Evolutionary conservation across 1,140 invertebrate genomes (phyloP).

Genomic region (Neotoxoptera formosana): DNA sequence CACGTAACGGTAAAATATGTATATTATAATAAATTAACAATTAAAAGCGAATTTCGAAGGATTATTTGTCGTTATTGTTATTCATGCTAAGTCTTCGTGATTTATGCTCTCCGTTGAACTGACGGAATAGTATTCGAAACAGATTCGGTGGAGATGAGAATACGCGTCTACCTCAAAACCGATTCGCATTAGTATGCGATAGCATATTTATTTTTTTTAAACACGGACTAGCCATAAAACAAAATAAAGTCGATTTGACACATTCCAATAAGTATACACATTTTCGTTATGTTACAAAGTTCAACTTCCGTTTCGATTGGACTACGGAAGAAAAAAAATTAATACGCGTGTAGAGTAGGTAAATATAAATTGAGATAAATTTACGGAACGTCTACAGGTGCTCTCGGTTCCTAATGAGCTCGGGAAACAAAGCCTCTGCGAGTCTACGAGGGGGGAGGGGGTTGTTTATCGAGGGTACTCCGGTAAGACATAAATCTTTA

Average conservation of each 20-base stretch:
- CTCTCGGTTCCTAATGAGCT: slow-evolving; percentile 33
- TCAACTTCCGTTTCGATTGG: background rate
- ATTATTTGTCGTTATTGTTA: background rate
- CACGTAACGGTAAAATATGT: background rate
- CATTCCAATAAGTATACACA: background rate
- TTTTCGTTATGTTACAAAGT: background rate
- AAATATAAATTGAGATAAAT: slow-evolving; percentile 53
- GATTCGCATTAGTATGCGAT: slow-evolving; percentile 26
- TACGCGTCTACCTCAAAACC: background rate
- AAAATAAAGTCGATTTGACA: slow-evolving; percentile 22
- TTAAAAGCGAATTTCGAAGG: background rate
- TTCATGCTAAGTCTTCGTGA: background rate
- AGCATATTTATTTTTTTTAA: background rate
- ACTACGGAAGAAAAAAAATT: background rate
- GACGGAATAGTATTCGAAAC: background rate
- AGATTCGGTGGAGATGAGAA: background rate
- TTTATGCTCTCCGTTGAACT: background rate
- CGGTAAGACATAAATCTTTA: slow-evolving; percentile 55
- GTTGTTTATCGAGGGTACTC: slow-evolving; percentile 52
- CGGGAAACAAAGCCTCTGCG: slow-evolving; percentile 20
- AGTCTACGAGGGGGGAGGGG: background rate
- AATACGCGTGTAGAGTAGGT: background rate
- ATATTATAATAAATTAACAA: background rate
- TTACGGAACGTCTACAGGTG: slow-evolving; percentile 39
- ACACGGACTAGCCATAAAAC: background rate